Percentiles rank a stretch among this genome's conserved stretches.
Evolutionary conservation across 2,888 invertebrate genomes (phyloP).

Genomic region (Ferrisia virgata): DNA sequence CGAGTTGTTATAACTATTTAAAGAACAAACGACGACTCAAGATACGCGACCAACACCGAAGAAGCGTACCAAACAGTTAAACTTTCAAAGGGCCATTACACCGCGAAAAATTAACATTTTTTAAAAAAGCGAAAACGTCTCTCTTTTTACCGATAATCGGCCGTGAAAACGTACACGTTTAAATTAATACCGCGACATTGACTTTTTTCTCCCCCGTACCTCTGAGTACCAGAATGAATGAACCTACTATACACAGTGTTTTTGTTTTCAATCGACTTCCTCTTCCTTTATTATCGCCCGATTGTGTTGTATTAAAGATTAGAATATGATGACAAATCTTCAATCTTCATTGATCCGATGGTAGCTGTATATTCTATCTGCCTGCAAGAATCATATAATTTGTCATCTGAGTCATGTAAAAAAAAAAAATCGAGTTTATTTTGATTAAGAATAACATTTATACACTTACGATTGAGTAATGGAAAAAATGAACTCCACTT

Average conservation of each 20-base stretch:
- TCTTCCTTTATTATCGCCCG: not conserved
- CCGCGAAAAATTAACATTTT: slow-evolving; percentile 28
- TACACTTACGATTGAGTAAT: no score
- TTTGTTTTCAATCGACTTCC: not conserved
- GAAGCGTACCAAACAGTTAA: slow-evolving; percentile 6
- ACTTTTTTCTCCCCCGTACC: no score
- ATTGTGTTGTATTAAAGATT: not conserved
- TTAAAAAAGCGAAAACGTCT: slow-evolving; percentile 9
- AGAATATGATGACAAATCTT: not conserved
- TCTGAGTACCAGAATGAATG: not conserved
- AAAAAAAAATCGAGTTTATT: no score
- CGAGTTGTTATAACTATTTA: not conserved
- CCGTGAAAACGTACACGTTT: slow-evolving; percentile 24
- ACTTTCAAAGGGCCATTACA: slow-evolving; percentile 18
- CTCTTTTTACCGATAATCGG: not conserved
- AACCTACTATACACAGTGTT: no score
- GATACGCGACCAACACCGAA: not conserved
- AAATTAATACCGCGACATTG: slow-evolving; percentile 10
- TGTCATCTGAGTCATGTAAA: no score
- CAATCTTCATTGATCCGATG: not conserved
- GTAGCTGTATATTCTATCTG: no score
- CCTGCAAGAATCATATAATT: no score
- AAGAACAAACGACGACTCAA: not conserved
- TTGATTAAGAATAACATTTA: no score
- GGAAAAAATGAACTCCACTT: no score